Evolutionary conservation across 1,140 invertebrate species (phyloP), one percentile per base, ranked within the genome.

Genomic region (Micrasema minimum): DNA sequence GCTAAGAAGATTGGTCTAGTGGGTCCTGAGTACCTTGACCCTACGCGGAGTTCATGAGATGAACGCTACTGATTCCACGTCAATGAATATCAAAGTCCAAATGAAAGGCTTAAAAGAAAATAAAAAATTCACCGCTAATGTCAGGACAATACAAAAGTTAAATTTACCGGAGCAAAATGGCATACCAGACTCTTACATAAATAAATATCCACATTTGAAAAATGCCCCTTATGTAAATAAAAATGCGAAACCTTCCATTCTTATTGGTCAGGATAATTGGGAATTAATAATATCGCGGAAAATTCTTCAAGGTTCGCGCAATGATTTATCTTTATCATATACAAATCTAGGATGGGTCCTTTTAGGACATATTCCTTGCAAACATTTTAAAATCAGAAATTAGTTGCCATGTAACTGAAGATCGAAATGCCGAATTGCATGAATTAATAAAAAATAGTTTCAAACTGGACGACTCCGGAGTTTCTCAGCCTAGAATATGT

Each of bases 151-250:
- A 12, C 0, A 6, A 2, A 46, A 14, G n/a, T n/a, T 46, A 14
- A 5, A 46, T 6, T 14, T 46, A 1, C 43, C 43, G 2, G 6
- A n/a, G 1, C 43, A 46, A n/a, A n/a, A 6, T 2, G 43, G 43
- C 1, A 5, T 46, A 2, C 16, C 43, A n/a, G 14, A 46, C 1
- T 1, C 1, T 2, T 45, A 45, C 11, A 16, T 45, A 2, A 11
- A 45, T n/a, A 46, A 46, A 46, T 2, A 46, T 46, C 3, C 6
- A 46, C 43, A 46, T 46, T 46, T 46, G 16, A 14, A 46, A n/a
- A 46, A 46, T n/a, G 43, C 43, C 43, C n/a, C 43, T n/a, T 46
- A 46, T 5, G 1, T 46, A 0, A 5, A n/a, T 9, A 2, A 14
- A 14, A 5, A 14, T 5, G 43, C n/a, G n/a, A 46, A 46, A 14